Evolutionary conservation across 2,888 invertebrate genomes (phyloP).

Genomic region (Drepana falcataria): DNA sequence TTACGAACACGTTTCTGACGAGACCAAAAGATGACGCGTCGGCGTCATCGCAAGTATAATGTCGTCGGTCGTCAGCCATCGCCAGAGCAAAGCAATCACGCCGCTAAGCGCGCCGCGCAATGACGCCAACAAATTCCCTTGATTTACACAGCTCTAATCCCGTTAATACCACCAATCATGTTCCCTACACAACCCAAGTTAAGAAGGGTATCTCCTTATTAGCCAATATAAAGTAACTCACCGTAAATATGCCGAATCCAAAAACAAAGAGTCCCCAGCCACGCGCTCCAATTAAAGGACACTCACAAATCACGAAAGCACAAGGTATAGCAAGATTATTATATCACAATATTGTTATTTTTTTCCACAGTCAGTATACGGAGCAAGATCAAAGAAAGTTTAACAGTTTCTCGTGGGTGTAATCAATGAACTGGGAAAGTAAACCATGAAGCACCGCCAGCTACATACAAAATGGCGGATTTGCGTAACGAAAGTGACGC

Average conservation of each 20-base stretch:
- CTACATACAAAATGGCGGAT: slow-evolving; percentile 80
- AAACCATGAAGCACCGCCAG: slow-evolving; percentile 74
- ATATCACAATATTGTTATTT: slow-evolving; percentile 54
- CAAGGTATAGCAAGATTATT: slow-evolving; percentile 55
- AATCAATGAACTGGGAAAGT: slow-evolving; percentile 69
- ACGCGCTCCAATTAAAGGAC: slow-evolving; percentile 77
- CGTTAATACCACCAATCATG: slow-evolving; percentile 18
- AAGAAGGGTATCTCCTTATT: slow-evolving; percentile 24
- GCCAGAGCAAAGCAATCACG: slow-evolving; percentile 47
- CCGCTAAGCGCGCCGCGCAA: slow-evolving; percentile 46
- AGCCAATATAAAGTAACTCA: slow-evolving; percentile 50
- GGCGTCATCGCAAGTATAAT: slow-evolving; percentile 57
- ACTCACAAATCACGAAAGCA: slow-evolving; percentile 76
- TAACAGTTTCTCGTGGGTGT: slow-evolving; percentile 62
- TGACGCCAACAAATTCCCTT: slow-evolving; percentile 58
- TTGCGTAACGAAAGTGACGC: slow-evolving; percentile 76
- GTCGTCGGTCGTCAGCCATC: slow-evolving; percentile 54
- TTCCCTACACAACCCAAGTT: slow-evolving; percentile 13
- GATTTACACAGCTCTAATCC: slow-evolving; percentile 22
- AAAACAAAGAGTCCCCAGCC: slow-evolving; percentile 78
- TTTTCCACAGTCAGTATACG: slow-evolving; percentile 51
- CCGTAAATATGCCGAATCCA: slow-evolving; percentile 72
- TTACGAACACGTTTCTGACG: slow-evolving; percentile 52
- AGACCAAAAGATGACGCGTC: slow-evolving; percentile 62
- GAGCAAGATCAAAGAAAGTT: slow-evolving; percentile 59